Conservation (phyloP, 1,140 invertebrate species). For the Limonius californicus region DNA sequence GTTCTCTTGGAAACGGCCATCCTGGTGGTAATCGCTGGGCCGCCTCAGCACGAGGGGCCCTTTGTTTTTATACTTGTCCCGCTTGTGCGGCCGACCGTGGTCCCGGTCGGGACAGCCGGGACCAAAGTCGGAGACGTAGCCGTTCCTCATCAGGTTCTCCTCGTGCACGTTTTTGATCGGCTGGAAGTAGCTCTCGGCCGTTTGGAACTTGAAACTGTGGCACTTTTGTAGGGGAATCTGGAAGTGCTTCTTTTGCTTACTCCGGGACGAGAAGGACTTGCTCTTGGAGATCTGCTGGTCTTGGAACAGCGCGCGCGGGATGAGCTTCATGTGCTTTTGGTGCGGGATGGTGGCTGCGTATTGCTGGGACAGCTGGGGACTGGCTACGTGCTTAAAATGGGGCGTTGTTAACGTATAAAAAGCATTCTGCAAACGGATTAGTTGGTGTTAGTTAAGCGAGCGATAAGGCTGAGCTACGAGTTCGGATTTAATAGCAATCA, state of each 20-base stretch:
- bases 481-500: not conserved
- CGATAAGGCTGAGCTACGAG: no score
- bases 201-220: conserved; percentile 66
- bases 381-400: conserved; percentile 40
- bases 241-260: conserved; percentile 55
- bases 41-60: conserved; percentile 38
- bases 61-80: conserved; percentile 42
- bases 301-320: conserved; percentile 44
- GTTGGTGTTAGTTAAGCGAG: no score
- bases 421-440: conserved; percentile 43
- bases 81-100: conserved; percentile 31
- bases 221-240: conserved; percentile 63
- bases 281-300: conserved; percentile 39
- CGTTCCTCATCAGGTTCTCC: conserved; percentile 53
- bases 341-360: conserved; percentile 46
- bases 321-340: conserved; percentile 41
- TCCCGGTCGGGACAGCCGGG: conserved; percentile 36
- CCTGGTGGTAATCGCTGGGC: conserved; percentile 40
- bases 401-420: conserved; percentile 48
- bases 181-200: conserved; percentile 59
- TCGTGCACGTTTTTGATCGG: conserved; percentile 55
- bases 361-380: conserved; percentile 37
- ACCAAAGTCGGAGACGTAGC: conserved; percentile 41
- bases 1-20: conserved; percentile 43
- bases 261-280: conserved; percentile 44